Base-by-base conservation (phyloP, 2,888 invertebrate species). In the Synergus gifuensis region DNA sequence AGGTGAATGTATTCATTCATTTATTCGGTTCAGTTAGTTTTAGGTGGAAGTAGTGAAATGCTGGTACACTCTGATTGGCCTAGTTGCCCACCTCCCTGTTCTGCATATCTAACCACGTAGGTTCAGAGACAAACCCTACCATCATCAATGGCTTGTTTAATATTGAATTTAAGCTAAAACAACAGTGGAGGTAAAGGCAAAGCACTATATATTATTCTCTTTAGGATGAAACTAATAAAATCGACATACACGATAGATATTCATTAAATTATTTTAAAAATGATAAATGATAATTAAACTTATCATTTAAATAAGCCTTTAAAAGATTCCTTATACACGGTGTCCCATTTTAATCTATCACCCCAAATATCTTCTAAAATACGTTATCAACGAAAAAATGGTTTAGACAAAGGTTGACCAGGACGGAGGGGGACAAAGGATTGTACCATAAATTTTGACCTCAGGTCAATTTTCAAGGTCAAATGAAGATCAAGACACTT, bases 31-130 rank as follows among this genome's bases (percentile, higher is more conserved):
- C 67, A 54, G 36, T 8, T 22, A 40, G 49, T 11, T 36, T 36
- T 36, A 36, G 67, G n/a, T 36, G 54, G 73, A 73, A 73, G 73
- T 73, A 49, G 16, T 54, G 73, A 73, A 73, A 54, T n/a, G 49
- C 54, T 28, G 69, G 82, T 66, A 87, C 86, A 84, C 85, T 82
- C 87, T 88, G 89, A 89, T 89, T 89, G 89, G 85, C 84, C 85
- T 81, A 79, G 87, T 84, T 84, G 62, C 63, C 73, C 82, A 85
- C 84, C 81, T 87, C 85, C 81, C 85, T 86, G 86, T 85, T 89
- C 89, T 88, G 89, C 89, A 89, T 89, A 89, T 86, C 88, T 89
- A 89, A 89, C 89, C 88, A 89, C 85, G 79, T 80, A 83, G 86
- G 42, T 82, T 63, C 63, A 79, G 60, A 54, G 85, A 84, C 84